Evolutionary conservation across 2,113 vertebrate genomes (phyloP).

Genomic region (Mus pahari): DNA sequence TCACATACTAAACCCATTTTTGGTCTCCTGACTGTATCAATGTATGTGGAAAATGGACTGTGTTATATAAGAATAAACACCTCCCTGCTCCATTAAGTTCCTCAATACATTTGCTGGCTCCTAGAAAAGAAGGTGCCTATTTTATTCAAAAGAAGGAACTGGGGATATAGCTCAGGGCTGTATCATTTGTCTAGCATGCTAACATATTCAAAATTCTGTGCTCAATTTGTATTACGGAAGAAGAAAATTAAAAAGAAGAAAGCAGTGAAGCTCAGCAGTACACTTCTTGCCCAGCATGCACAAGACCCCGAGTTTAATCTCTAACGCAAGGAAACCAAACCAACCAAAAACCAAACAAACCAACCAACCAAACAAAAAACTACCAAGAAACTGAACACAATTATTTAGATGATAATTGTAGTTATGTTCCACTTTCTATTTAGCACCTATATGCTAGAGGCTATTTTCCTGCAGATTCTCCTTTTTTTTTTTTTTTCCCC

Average conservation of each 20-base stretch:
- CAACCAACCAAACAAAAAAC: not conserved
- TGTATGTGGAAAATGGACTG: not conserved
- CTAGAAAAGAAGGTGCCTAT: not conserved
- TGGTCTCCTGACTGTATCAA: not conserved
- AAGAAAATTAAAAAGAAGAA: not conserved
- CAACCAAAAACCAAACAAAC: not conserved
- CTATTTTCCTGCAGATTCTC: not conserved
- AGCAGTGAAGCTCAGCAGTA: not conserved
- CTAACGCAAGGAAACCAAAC: not conserved
- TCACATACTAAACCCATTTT: not conserved
- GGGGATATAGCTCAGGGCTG: not conserved
- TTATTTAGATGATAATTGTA: not conserved
- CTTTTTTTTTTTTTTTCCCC: conserved; percentile 4
- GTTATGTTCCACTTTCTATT: not conserved
- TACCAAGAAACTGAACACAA: not conserved
- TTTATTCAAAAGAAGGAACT: not conserved
- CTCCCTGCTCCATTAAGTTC: not conserved
- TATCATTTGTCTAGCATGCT: not conserved
- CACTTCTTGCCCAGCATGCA: not conserved
- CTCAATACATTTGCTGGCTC: not conserved
- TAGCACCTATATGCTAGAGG: not conserved
- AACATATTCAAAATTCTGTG: not conserved
- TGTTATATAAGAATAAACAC: not conserved
- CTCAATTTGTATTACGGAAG: not conserved
- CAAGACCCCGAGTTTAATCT: not conserved